phyloP scores from a whole-genome alignment of 2,113 vertebrate genomes.

The Eurypyga helias region DNA sequence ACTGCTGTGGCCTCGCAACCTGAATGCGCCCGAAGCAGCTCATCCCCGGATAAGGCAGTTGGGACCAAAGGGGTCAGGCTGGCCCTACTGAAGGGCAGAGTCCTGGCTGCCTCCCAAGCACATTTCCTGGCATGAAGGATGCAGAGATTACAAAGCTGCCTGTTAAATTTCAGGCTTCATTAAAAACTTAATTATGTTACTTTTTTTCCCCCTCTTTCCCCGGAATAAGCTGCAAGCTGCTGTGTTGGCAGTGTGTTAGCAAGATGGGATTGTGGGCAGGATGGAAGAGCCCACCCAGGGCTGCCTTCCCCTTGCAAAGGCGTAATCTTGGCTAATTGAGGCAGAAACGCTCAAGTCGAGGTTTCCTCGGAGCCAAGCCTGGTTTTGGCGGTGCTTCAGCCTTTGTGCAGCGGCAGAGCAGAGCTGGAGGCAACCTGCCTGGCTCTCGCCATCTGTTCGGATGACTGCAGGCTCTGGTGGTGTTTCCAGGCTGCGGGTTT shows the following conservation, averaged over 20 bases:
- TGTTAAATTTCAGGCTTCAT: slow-evolving; percentile 56
- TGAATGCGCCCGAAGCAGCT: neutral
- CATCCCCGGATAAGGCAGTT: neutral
- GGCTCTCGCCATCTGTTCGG: neutral
- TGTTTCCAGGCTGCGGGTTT: neutral
- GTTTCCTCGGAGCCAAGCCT: neutral
- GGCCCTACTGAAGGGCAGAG: neutral
- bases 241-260: neutral
- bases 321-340: neutral
- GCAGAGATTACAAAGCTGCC: slow-evolving; percentile 15
- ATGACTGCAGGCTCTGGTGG: neutral
- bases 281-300: slow-evolving; percentile 24
- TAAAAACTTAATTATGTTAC: slow-evolving; percentile 46
- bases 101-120: slow-evolving; percentile 11
- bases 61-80: neutral
- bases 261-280: neutral
- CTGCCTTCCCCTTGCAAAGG: neutral
- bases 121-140: neutral
- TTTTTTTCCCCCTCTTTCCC: neutral
- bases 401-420: neutral
- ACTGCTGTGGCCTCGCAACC: neutral
- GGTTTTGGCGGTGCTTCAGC: neutral
- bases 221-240: slow-evolving; percentile 33
- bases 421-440: neutral
- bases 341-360: neutral